Evolutionary conservation across 2,113 vertebrate genomes (phyloP), one percentile per base, ranked within the genome.

Genomic region (Taurulus bubalis): DNA sequence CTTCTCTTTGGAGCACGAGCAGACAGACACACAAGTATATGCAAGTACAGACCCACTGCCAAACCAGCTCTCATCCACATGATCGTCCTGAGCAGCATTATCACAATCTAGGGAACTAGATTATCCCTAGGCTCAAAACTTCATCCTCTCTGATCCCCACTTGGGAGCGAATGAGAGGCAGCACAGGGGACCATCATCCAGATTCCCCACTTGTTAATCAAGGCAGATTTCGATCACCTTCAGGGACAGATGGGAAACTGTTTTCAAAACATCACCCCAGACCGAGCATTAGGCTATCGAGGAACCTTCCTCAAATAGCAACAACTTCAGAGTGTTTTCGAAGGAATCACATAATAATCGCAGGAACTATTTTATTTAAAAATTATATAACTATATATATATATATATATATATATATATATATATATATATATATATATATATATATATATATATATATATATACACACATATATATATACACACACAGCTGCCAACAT

Each of bases 81-180:
- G 74, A 91, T 87, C 82, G 87, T 78, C 90, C 85, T 82, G 84
- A 94, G 82, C 81, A 89, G 92, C 86, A 91, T 94, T 92, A 94
- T 94, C 91, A 91, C 91, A 92, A 91, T 94, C 91, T 89, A 90
- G 83, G 83, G 91, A 93, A 90, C 80, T 90, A 92, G 94, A 95
- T 95, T 94, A 94, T 91, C 89, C 90, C 71, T 24, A n/a, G 75
- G 88, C 89, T 94, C 88, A 85, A 85, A 93, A 86, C 89, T 88
- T 94, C 91, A 93, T 93, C 89, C 89, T 78, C 87, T 88, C 84
- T 93, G 69, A 87, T 91, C 88, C 91, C 82, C 67, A 76, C 90
- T 90, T 82, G 87, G 85, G 89, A 89, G 85, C 73, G 85, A 81
- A 88, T 93, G 87, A 92, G 90, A 89, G 77, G 75, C 67, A 71